Conservation (phyloP, 2,888 invertebrate genomes). For the Dasypogon diadema region DNA sequence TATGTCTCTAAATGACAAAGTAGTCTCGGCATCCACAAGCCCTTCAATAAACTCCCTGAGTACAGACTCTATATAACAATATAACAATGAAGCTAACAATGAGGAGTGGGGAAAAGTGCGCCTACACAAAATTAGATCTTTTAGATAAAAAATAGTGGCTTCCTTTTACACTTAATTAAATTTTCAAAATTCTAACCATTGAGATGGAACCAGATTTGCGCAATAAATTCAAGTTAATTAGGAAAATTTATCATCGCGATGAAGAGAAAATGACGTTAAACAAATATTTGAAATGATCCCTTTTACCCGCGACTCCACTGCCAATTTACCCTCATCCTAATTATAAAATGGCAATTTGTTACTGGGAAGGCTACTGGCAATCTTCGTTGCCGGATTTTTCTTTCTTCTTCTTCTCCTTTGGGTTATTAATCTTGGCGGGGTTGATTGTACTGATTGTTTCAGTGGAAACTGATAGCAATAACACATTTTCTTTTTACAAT, state of each 20-base stretch:
- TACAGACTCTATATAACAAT: too few relatives aligned
- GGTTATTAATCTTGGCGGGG: background rate
- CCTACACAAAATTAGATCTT: background rate
- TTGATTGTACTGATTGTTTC: background rate
- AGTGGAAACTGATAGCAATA: background rate
- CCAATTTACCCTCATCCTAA: constrained; percentile 6
- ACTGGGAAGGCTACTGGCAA: background rate
- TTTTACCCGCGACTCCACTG: background rate
- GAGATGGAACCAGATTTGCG: background rate
- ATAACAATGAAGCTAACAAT: too few relatives aligned
- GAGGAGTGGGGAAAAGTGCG: background rate
- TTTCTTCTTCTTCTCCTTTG: background rate
- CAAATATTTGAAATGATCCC: constrained; percentile 10
- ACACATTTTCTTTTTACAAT: background rate
- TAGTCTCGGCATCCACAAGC: too few relatives aligned
- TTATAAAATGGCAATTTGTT: constrained; percentile 36
- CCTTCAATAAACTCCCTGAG: too few relatives aligned
- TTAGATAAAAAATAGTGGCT: constrained; percentile 8
- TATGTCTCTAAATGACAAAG: too few relatives aligned
- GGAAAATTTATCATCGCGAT: constrained; percentile 52
- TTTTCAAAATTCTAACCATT: constrained; percentile 15
- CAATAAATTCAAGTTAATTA: constrained; percentile 55
- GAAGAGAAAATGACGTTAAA: constrained; percentile 33
- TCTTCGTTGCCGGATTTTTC: too few relatives aligned
- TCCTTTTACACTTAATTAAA: constrained; percentile 26